phyloP scores from a whole-genome alignment of 2,797 vertebrate genomes.

The Acridotheres tristis region DNA sequence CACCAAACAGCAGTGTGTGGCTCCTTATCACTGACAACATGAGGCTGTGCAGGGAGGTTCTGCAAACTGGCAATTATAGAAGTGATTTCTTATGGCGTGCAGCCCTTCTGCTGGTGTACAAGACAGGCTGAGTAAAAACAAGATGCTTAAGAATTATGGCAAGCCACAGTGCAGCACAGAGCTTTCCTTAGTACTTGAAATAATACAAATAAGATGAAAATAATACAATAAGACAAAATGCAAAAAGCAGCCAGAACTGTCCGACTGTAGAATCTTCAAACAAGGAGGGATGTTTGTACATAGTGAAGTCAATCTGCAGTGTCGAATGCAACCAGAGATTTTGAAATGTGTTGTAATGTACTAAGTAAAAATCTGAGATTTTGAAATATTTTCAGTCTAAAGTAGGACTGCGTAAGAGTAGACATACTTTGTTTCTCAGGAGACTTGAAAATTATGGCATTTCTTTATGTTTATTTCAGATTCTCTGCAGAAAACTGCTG shows the following conservation, averaged over 20 bases:
- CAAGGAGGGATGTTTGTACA: background rate
- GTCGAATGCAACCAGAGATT: constrained; percentile 14
- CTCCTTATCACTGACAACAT: background rate
- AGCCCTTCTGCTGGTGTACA: background rate
- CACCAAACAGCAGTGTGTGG: background rate
- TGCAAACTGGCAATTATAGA: background rate
- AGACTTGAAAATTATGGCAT: background rate
- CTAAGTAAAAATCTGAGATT: background rate
- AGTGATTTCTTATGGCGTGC: background rate
- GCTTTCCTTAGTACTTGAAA: background rate
- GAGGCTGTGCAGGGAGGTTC: background rate
- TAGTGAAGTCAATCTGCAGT: background rate
- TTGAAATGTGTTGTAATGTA: background rate
- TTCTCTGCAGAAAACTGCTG: background rate
- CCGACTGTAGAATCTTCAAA: background rate
- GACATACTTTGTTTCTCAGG: background rate
- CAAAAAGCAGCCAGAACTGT: background rate
- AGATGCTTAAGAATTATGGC: background rate
- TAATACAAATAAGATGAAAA: background rate
- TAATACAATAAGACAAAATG: background rate
- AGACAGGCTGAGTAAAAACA: background rate
- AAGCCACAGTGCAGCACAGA: background rate
- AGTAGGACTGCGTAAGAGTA: background rate
- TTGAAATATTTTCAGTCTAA: background rate
- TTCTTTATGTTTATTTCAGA: constrained; percentile 7